Evolutionary conservation across 2,113 vertebrate genomes (phyloP).

Genomic region (Zosterops hypoxanthus): DNA sequence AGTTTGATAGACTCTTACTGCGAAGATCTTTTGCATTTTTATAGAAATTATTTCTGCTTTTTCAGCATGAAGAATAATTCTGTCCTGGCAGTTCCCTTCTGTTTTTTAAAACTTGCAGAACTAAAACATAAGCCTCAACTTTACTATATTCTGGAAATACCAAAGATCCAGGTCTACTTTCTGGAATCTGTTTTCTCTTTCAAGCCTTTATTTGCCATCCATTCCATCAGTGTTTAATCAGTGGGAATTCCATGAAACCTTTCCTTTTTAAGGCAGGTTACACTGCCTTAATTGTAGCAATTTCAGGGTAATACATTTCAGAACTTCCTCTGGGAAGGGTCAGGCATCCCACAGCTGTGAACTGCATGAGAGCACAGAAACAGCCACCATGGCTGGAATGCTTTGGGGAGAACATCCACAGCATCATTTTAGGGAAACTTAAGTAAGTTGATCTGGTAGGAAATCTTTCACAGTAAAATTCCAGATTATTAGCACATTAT

Average conservation of each 20-base stretch:
- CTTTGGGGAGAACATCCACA: background rate
- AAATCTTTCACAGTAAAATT: background rate
- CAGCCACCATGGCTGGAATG: background rate
- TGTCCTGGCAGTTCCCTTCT: background rate
- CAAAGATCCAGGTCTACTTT: background rate
- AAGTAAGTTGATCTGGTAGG: background rate
- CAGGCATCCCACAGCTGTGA: background rate
- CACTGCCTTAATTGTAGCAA: background rate
- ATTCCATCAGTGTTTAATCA: background rate
- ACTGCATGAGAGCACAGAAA: accelerated
- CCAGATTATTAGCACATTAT: background rate
- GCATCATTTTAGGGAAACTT: background rate
- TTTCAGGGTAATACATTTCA: background rate
- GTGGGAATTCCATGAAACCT: background rate
- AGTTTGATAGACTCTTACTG: background rate
- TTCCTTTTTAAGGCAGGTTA: background rate
- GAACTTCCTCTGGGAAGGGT: background rate
- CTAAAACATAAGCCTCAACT: background rate
- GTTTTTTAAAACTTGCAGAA: background rate
- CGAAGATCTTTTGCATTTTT: background rate
- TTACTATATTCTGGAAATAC: background rate
- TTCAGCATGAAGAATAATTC: background rate
- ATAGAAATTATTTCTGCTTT: background rate
- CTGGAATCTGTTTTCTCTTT: background rate
- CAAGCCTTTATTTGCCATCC: background rate